Evolutionary conservation across 2,113 vertebrate genomes (phyloP).

Genomic region (Rhombomys opimus): DNA sequence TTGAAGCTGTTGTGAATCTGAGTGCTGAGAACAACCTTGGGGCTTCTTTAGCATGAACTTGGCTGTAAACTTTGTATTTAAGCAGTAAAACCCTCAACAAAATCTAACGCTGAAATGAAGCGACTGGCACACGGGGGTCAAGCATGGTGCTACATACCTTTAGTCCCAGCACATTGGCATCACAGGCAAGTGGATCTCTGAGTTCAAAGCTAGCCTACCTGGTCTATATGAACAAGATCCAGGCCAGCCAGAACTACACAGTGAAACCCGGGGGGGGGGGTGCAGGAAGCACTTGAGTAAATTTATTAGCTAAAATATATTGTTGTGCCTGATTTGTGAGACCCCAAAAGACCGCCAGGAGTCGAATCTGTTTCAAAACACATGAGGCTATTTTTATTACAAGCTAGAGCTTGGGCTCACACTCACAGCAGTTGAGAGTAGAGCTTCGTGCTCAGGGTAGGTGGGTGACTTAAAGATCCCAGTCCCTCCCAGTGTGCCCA

Average conservation of each 20-base stretch:
- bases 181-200: neutral
- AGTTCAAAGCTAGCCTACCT: neutral
- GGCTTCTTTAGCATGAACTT: neutral
- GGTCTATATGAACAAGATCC: neutral
- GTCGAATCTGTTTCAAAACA: no score
- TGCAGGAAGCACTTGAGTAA: neutral
- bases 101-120: neutral
- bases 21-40: neutral
- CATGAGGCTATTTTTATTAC: no score
- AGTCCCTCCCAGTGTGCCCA: no score
- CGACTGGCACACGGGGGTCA: neutral
- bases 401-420: no score
- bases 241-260: neutral
- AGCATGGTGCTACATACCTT: neutral
- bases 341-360: no score
- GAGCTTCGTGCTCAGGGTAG: no score
- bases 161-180: no score
- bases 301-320: neutral
- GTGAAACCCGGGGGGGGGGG: neutral
- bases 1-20: no score
- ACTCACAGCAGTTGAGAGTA: no score
- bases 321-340: no score
- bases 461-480: no score
- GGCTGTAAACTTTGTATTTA: neutral
- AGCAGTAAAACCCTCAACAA: neutral